Conservation (phyloP, 2,888 invertebrate species). For the Stegana nigrithorax region DNA sequence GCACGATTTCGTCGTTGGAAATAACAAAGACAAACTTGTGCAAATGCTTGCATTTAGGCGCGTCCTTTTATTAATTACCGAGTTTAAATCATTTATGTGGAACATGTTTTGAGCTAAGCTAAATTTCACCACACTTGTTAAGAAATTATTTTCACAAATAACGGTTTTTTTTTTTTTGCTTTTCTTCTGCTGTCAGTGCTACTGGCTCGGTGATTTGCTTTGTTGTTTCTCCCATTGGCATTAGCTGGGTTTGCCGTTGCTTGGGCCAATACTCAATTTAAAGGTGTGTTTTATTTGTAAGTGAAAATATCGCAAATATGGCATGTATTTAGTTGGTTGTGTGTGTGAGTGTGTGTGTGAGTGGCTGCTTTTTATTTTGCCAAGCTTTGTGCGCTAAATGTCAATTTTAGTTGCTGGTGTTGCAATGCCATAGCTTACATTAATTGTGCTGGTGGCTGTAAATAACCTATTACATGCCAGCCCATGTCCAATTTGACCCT, state of each 20-base stretch:
- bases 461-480: too few species aligned
- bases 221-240: background rate
- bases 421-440: too few species aligned
- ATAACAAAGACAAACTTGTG: background rate
- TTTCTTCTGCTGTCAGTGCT: background rate
- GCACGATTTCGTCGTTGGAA: background rate
- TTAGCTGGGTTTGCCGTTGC: too few species aligned
- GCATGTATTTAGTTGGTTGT: background rate
- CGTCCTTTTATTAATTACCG: too few species aligned
- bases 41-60: background rate
- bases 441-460: too few species aligned
- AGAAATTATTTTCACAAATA: background rate
- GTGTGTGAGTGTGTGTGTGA: background rate
- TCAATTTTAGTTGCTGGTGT: slow-evolving; percentile 6
- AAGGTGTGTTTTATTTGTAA: slow-evolving; percentile 4
- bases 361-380: background rate
- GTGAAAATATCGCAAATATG: background rate
- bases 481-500: too few species aligned
- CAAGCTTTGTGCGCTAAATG: slow-evolving; percentile 1
- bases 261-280: too few species aligned
- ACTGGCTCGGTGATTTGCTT: background rate
- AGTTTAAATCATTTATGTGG: background rate
- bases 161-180: background rate
- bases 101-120: background rate
- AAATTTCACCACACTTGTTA: background rate